A percentile compares a stretch with the other conserved stretches of the same genome.
Evolutionary conservation across 30 jellyfish, hydroid and myxozoan genomes (phyloP).

Genomic region (Hydra vulgaris): DNA sequence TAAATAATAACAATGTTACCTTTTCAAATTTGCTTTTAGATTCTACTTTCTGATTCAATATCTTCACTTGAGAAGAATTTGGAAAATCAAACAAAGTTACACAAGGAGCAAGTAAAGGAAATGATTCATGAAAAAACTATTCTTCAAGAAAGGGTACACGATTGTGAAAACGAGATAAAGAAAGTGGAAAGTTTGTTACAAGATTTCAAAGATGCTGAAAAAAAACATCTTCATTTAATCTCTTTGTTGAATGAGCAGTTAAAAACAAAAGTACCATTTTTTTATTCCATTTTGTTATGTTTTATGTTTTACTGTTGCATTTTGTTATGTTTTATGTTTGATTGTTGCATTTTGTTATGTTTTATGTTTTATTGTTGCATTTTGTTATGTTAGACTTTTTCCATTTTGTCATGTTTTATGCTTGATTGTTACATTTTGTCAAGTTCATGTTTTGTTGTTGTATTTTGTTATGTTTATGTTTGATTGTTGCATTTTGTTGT

Average conservation of each 20-base stretch:
- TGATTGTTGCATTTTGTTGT: neutral
- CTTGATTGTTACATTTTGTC: neutral
- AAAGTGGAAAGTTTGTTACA: neutral
- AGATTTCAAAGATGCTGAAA: neutral
- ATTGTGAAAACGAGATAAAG: neutral
- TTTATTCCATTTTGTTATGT: neutral
- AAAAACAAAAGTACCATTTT: neutral
- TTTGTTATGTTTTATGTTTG: neutral
- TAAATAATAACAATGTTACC: neutral
- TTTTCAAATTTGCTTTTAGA: constrained; percentile 22
- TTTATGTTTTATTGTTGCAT: too few species aligned
- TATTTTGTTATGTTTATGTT: too few species aligned
- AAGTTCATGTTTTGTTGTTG: too few species aligned
- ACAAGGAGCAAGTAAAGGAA: neutral
- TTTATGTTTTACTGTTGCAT: neutral
- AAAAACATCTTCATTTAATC: neutral
- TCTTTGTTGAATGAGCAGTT: neutral
- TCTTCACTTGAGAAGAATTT: constrained; percentile 51
- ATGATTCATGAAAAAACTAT: neutral
- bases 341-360: neutral
- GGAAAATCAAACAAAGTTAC: constrained; percentile 4
- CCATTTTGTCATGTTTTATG: neutral
- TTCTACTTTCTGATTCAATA: constrained; percentile 46
- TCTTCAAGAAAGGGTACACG: neutral
- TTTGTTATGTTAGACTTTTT: too few species aligned